Conservation (phyloP, 2,797 vertebrate genomes). For the Salarias fasciatus region DNA sequence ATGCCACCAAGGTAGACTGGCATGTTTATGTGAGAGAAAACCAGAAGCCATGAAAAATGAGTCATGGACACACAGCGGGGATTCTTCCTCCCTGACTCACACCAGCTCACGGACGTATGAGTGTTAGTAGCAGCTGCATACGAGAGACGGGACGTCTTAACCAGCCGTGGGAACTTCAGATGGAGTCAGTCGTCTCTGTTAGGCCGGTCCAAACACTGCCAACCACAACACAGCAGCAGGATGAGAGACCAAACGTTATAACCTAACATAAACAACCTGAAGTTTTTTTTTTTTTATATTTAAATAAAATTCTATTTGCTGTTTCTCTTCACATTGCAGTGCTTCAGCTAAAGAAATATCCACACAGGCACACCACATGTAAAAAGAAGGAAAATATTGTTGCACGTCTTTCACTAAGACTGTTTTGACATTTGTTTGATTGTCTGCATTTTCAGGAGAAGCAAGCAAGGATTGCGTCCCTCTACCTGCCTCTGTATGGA, state of each 20-base stretch:
- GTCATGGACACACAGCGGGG: slow-evolving; percentile 33
- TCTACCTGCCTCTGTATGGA: slow-evolving; percentile 97
- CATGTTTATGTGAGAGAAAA: slow-evolving; percentile 38
- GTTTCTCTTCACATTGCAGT: too few species aligned
- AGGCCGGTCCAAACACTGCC: slow-evolving; percentile 28
- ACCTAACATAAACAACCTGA: too few species aligned
- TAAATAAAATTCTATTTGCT: too few species aligned
- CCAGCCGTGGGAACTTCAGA: slow-evolving; percentile 55
- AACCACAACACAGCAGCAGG: slow-evolving; percentile 43
- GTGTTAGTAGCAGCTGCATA: slow-evolving; percentile 55
- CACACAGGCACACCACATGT: too few species aligned
- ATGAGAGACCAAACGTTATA: slow-evolving; percentile 13
- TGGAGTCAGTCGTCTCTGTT: slow-evolving; percentile 40
- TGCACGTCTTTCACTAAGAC: too few species aligned
- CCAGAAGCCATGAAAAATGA: slow-evolving; percentile 33
- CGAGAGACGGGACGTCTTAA: slow-evolving; percentile 19
- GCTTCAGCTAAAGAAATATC: too few species aligned
- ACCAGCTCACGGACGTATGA: slow-evolving; percentile 40
- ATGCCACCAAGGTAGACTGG: slow-evolving; percentile 86
- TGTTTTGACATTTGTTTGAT: too few species aligned
- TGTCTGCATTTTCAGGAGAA: slow-evolving; percentile 83
- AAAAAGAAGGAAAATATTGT: too few species aligned
- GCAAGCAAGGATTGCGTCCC: slow-evolving; percentile 93
- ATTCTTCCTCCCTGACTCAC: slow-evolving; percentile 52
- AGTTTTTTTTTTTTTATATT: too few species aligned